Evolutionary conservation across 2,888 invertebrate species (phyloP), one percentile per base, ranked within the genome.

Genomic region (Eupsilia transversa): DNA sequence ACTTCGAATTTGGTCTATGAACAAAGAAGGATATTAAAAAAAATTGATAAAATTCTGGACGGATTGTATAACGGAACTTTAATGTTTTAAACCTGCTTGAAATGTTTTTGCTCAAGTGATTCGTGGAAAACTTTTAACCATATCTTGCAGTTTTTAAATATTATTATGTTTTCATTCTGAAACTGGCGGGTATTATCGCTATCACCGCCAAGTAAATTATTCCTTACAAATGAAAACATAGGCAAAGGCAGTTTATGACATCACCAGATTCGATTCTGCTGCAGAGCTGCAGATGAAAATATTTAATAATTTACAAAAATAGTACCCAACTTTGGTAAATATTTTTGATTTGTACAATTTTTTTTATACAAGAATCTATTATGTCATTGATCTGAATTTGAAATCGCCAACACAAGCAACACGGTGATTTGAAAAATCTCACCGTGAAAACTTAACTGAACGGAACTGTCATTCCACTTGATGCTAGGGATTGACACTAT

Each of bases 1-100:
- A 83, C 80, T 72, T 80, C 84, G 79, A 86, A 83, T 88, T 85
- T 80, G 23, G 74, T 78, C 86, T 84, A 84, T 74, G 78, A 72
- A 86, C 76, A 81, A 79, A 79, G 74, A 83, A 78, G 78, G 80
- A 83, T 79, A 83, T 85, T 65, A 52, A 81, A 77, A 80, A 82
- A 80, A 60, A 60, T 7, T 30, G 9, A 72, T 41, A 66, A 74
- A 60, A 81, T 65, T 69, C 61, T 64, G 73, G 30, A 60, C 60
- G 38, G 38, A 38, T 38, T 38, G 38, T 38, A 9, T 86, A 85
- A 80, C 81, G 77, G 76, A 38, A 38, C 38, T 38, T 38, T 9
- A 56, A 72, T 60, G 41, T 76, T 46, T 54, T 33, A 17, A 70
- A 52, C 20, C 10, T 27, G 0, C 20, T 63, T 33, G 20, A 33